Evolutionary conservation across 2,113 vertebrate genomes (phyloP).

Genomic region (Sapayoa aenigma): DNA sequence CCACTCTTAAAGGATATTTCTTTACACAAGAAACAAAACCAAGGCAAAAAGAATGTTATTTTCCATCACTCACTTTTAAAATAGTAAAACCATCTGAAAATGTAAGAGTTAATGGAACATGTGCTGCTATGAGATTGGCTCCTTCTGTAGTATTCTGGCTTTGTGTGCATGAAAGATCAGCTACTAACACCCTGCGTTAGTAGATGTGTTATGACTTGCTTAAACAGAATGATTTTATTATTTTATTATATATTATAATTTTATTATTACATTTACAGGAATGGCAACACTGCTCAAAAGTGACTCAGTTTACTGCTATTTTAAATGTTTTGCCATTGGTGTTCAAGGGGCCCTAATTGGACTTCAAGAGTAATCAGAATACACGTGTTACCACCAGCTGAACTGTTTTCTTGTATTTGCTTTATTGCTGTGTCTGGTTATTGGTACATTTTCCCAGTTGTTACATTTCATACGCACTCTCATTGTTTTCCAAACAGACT

Average conservation of each 20-base stretch:
- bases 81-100: not conserved
- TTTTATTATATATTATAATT: not conserved
- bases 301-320: not conserved
- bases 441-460: not conserved
- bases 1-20: not conserved
- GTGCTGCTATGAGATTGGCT: not conserved
- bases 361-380: not conserved
- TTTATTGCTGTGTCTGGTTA: not conserved
- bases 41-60: not conserved
- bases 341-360: fast-evolving
- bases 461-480: not conserved
- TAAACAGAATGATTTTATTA: not conserved
- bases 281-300: not conserved
- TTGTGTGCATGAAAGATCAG: not conserved
- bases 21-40: not conserved
- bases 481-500: not conserved
- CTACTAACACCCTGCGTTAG: not conserved
- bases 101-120: not conserved
- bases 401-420: not conserved
- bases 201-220: not conserved
- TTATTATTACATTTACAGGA: not conserved
- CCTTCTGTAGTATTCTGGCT: not conserved
- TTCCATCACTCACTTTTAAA: not conserved
- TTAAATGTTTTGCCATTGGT: not conserved
- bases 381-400: not conserved